Base-by-base conservation (phyloP, 2,797 vertebrate genomes). In the Cyclura pinguis region DNA sequence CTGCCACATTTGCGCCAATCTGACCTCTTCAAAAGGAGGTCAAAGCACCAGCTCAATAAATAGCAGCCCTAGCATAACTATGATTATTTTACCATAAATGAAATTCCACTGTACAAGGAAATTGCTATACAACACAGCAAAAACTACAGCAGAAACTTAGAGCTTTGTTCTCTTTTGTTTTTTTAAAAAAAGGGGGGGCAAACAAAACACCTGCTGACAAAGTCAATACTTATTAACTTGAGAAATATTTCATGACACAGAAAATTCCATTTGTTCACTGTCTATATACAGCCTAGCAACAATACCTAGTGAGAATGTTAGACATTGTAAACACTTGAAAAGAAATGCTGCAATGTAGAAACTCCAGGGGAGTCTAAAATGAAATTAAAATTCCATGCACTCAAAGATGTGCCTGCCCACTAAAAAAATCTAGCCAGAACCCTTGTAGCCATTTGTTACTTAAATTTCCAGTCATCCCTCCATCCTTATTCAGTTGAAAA, bases 401-500 rank as follows among this genome's bases (percentile, higher is more conserved):
- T 90, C 92, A 92, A 91, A 87, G 50, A 78, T 57, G 52, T 12
- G 16, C 55, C 18, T 20, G 4, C 59, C 0, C 18, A 62, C 59
- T 5, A 42, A 93, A 93, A 67, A 32, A 47, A 85, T 91, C 10
- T 13, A 84, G 52, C 14, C 80, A 88, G 80, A 72, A 73, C 35
- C 16, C 57, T 6, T 62, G 4, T 27, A 22, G 42, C 24, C 78
- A 93, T 18, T 22, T 8, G 69, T 88, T 4, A 92, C 81, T 89
- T 72, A 77, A 22, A 50, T 1, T 92, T 0, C 88, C 92, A 93
- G 69, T 89, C 6, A 92, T 92, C 87, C 81, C 77, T 92, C 93
- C 87, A 62, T 90, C 88, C 92, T 90, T 64, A 94, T 89, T 93
- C 77, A 86, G 47, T 29, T 90, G 47, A 93, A 92, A 91, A 72